Evolutionary conservation across 2,888 invertebrate species (phyloP).

Genomic region (Dryadula phaetusa): DNA sequence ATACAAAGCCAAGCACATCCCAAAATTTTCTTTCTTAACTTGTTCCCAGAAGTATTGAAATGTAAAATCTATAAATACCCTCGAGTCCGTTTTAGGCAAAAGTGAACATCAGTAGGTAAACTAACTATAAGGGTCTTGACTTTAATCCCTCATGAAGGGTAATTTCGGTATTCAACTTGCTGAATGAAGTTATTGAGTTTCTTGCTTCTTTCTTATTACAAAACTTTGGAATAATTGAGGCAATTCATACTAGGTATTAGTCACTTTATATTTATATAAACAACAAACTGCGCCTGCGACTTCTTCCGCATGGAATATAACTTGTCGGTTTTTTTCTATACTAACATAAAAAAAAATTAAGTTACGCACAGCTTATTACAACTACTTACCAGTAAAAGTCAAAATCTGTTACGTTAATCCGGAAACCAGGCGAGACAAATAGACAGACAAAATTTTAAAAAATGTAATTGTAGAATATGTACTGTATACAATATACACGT

Average conservation of each 20-base stretch:
- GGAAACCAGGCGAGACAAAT: too few species aligned
- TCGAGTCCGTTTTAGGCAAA: conserved; percentile 49
- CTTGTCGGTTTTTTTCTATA: too few species aligned
- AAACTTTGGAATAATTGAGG: conserved; percentile 13
- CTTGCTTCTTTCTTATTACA: not conserved
- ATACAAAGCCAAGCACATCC: conserved; percentile 43
- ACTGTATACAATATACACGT: too few species aligned
- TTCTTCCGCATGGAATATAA: too few species aligned
- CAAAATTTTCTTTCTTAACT: conserved; percentile 64
- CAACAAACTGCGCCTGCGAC: too few species aligned
- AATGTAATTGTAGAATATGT: too few species aligned
- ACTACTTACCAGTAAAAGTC: too few species aligned
- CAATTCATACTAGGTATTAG: not conserved
- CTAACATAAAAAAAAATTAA: too few species aligned
- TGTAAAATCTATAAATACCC: conserved; percentile 72
- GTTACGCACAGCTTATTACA: too few species aligned
- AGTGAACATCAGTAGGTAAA: conserved; percentile 50
- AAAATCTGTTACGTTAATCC: too few species aligned
- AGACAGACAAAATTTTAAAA: too few species aligned
- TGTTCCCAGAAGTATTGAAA: conserved; percentile 62
- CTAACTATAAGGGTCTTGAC: conserved; percentile 55
- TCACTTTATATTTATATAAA: not conserved
- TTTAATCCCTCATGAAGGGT: conserved; percentile 63
- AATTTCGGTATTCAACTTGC: conserved; percentile 41
- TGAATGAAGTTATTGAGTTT: conserved; percentile 17